Evolutionary conservation across 1,140 invertebrate species (phyloP).

Genomic region (Zaprionus camerounensis): DNA sequence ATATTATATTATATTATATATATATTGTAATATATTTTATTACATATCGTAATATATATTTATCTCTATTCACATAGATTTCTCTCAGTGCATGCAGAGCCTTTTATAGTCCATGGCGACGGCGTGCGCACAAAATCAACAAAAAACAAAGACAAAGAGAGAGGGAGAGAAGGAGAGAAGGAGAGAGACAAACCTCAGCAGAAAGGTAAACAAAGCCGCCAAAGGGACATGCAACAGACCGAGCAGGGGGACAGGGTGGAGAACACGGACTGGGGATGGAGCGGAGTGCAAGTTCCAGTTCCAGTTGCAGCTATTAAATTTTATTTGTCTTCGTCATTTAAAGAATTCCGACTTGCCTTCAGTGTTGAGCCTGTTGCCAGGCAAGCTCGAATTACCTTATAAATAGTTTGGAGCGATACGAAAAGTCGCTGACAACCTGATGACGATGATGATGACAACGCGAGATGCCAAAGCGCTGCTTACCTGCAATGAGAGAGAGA

Average conservation of each 20-base stretch:
- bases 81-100: conserved; percentile 37
- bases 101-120: conserved; percentile 14
- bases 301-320: conserved; percentile 66
- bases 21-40: too few species aligned
- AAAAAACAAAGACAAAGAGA: conserved; percentile 35
- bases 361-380: conserved; percentile 54
- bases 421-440: conserved; percentile 57
- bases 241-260: background rate
- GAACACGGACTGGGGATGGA: background rate
- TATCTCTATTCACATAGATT: background rate
- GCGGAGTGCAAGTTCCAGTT: conserved; percentile 13
- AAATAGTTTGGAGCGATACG: conserved; percentile 63
- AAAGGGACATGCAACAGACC: conserved; percentile 57
- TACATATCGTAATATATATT: too few species aligned
- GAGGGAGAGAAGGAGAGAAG: background rate
- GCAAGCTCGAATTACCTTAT: conserved; percentile 74
- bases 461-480: conserved; percentile 25
- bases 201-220: conserved; percentile 74
- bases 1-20: too few species aligned
- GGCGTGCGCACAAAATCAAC: conserved; percentile 73
- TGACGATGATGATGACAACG: conserved; percentile 18
- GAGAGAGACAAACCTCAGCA: conserved; percentile 54
- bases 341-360: conserved; percentile 46
- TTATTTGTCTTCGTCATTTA: conserved; percentile 75
- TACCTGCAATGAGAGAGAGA: conserved; percentile 45